These are phyloP conservation scores for Nemotelus pantherinus DNA, from an alignment of 2,888 invertebrate genomes.

Conservation along the genomic window DNA sequence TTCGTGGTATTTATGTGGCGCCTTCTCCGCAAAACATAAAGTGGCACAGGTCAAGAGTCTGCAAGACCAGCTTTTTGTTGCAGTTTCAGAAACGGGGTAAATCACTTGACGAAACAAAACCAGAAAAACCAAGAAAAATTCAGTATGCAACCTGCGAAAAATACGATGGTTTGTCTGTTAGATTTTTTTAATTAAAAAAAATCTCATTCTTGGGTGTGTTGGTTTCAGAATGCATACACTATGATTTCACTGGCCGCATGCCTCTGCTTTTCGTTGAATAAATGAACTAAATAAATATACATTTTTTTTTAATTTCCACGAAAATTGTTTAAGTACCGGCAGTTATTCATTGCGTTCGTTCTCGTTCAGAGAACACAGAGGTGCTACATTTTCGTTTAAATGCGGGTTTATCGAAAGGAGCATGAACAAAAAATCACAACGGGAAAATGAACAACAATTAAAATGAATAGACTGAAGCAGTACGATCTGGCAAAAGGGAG, in stretches of 20 bases:
- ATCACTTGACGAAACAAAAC: slow-evolving; percentile 21
- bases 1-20: background rate
- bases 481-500: too few species aligned
- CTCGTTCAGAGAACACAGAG: background rate
- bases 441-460: slow-evolving; percentile 37
- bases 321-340: slow-evolving; percentile 32
- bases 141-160: background rate
- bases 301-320: slow-evolving; percentile 45
- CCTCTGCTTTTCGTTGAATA: slow-evolving; percentile 45
- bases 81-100: background rate
- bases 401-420: background rate
- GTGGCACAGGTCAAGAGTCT: too few species aligned
- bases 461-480: background rate
- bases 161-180: slow-evolving; percentile 20
- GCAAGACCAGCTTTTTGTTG: too few species aligned
- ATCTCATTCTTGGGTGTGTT: slow-evolving; percentile 43
- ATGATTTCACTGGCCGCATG: too few species aligned
- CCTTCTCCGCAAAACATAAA: too few species aligned
- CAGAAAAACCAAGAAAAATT: background rate
- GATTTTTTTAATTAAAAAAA: slow-evolving; percentile 54
- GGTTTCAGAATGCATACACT: too few species aligned
- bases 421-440: background rate
- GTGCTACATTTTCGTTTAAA: background rate
- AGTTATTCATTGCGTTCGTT: slow-evolving; percentile 12
- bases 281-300: slow-evolving; percentile 52